phyloP scores from a whole-genome alignment of 2,797 vertebrate species.

The Siniperca undulata region DNA sequence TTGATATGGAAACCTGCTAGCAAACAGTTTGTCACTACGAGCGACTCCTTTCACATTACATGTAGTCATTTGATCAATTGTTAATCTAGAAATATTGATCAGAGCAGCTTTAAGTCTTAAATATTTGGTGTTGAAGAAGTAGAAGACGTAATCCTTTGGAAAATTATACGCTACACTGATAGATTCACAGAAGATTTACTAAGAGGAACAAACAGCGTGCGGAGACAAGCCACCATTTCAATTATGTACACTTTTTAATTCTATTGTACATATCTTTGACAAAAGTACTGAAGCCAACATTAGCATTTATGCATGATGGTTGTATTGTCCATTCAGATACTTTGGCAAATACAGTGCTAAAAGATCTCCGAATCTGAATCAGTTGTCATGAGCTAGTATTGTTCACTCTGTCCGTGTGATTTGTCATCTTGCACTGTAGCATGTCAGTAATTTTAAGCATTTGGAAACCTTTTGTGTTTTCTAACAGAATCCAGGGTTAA shows the following conservation, averaged over 20 bases:
- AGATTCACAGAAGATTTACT: neutral
- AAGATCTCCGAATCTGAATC: neutral
- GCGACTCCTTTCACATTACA: neutral
- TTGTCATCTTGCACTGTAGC: neutral
- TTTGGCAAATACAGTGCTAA: neutral
- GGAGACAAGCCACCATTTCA: neutral
- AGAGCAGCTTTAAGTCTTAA: neutral
- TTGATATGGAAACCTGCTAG: neutral
- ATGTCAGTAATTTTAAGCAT: slow-evolving; percentile 6
- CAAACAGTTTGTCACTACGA: neutral
- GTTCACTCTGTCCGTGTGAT: neutral
- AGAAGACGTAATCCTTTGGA: neutral
- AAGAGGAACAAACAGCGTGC: neutral
- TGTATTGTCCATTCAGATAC: neutral
- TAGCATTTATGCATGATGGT: neutral
- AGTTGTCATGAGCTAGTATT: neutral
- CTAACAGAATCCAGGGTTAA: slow-evolving; percentile 21
- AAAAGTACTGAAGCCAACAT: neutral
- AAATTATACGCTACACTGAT: neutral
- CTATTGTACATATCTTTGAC: neutral
- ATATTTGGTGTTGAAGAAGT: neutral
- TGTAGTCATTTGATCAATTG: neutral
- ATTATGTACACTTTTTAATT: neutral
- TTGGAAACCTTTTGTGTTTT: neutral
- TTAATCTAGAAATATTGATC: neutral